Percentiles rank a stretch among this genome's conserved stretches.
phyloP scores from a whole-genome alignment of 2,888 invertebrate genomes.

The Acleris holmiana region DNA sequence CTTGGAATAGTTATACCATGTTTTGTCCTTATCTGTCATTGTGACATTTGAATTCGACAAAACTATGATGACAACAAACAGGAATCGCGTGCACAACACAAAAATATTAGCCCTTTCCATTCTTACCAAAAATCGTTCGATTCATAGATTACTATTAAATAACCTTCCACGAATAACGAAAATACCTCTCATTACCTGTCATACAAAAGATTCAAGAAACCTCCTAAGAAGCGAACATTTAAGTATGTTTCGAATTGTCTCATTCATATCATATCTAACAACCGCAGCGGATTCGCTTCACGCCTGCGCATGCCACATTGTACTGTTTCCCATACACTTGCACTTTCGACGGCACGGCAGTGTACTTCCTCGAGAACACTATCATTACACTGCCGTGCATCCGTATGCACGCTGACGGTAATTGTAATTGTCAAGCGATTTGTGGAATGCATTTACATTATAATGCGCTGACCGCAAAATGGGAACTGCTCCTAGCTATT shows the following conservation, averaged over 20 bases:
- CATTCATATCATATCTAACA: constrained; percentile 11
- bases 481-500: constrained; percentile 10
- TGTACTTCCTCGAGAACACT: constrained; percentile 29
- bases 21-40: too few species aligned
- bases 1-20: too few species aligned
- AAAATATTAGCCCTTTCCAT: too few species aligned
- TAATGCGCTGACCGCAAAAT: constrained; percentile 22
- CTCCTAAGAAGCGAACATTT: background rate
- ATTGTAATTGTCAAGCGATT: constrained; percentile 16
- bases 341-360: constrained; percentile 27
- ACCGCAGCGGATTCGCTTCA: constrained; percentile 34
- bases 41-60: too few species aligned
- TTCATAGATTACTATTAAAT: too few species aligned
- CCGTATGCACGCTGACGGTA: constrained; percentile 20
- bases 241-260: constrained; percentile 21
- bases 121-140: too few species aligned
- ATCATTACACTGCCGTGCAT: constrained; percentile 30
- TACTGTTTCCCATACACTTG: constrained; percentile 34
- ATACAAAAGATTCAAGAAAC: background rate
- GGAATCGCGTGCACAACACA: too few species aligned
- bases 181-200: background rate
- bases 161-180: background rate
- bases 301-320: constrained; percentile 1
- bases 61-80: too few species aligned
- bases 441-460: constrained; percentile 19